Evolutionary conservation across 1,140 invertebrate species (phyloP).

Genomic region (Myzus persicae): DNA sequence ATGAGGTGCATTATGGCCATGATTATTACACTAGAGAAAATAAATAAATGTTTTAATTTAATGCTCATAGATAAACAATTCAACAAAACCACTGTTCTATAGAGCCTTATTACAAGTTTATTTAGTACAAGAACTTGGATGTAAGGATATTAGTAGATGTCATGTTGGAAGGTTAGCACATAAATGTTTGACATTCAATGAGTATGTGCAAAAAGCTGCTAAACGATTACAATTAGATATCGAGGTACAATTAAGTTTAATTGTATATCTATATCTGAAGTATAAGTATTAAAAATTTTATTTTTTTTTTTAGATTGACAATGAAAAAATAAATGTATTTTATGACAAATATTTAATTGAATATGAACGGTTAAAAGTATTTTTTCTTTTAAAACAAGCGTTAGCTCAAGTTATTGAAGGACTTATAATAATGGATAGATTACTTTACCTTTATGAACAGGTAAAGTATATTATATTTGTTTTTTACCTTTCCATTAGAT

Average conservation of each 20-base stretch:
- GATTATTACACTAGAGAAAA: background rate
- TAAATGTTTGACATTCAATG: constrained; percentile 69
- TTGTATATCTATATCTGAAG: background rate
- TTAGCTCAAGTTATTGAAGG: constrained; percentile 85
- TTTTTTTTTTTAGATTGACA: constrained; percentile 66
- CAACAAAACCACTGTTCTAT: constrained; percentile 74
- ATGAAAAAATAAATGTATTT: constrained; percentile 67
- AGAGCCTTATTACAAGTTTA: constrained; percentile 78
- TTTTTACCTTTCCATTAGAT: background rate
- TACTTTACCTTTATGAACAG: constrained; percentile 80
- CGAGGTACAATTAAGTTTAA: constrained; percentile 42
- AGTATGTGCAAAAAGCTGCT: constrained; percentile 74
- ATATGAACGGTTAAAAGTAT: constrained; percentile 76
- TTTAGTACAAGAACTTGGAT: constrained; percentile 63
- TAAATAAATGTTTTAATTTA: background rate
- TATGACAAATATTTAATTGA: constrained; percentile 66
- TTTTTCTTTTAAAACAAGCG: constrained; percentile 81
- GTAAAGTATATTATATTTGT: constrained; percentile 62
- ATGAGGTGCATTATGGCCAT: background rate
- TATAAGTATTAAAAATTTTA: constrained; percentile 60
- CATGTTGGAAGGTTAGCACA: constrained; percentile 67
- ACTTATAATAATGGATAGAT: constrained; percentile 83
- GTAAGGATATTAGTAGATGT: constrained; percentile 61
- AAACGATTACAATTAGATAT: constrained; percentile 66
- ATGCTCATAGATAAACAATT: constrained; percentile 63